Conservation (phyloP, 1,140 invertebrate genomes). For the Drosophila asahinai region DNA sequence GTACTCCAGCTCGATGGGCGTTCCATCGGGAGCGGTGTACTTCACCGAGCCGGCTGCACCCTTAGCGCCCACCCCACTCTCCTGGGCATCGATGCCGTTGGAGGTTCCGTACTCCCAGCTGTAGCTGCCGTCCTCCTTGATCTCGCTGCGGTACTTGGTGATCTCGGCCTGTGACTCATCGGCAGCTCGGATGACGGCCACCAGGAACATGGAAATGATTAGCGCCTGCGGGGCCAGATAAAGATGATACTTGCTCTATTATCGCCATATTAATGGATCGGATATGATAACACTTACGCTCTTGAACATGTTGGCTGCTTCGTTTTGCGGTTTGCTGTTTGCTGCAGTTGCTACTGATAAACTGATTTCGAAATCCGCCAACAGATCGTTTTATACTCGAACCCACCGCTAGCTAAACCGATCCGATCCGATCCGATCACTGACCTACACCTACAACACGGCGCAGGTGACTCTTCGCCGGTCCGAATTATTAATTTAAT, state of each 20-base stretch:
- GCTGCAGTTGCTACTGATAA: slow-evolving; percentile 52
- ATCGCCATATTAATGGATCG: background rate
- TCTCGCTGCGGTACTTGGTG: slow-evolving; percentile 85
- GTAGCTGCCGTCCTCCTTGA: slow-evolving; percentile 87
- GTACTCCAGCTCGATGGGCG: slow-evolving; percentile 87
- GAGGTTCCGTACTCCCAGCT: slow-evolving; percentile 86
- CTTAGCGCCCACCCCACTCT: slow-evolving; percentile 84
- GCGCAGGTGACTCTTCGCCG: slow-evolving; percentile 37
- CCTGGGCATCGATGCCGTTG: slow-evolving; percentile 87
- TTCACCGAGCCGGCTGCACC: slow-evolving; percentile 12
- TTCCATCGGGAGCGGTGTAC: slow-evolving; percentile 85
- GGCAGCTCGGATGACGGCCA: slow-evolving; percentile 43
- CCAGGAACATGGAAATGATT: slow-evolving; percentile 48
- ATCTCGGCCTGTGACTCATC: slow-evolving; percentile 67
- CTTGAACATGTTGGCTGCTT: slow-evolving; percentile 52
- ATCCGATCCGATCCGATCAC: slow-evolving; percentile 26
- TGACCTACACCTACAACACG: slow-evolving; percentile 72
- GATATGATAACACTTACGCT: slow-evolving; percentile 43
- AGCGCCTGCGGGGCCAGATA: slow-evolving; percentile 33
- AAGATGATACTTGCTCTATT: slow-evolving; percentile 3
- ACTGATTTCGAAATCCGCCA: slow-evolving; percentile 54
- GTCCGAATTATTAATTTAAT: slow-evolving; percentile 71
- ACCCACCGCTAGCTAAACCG: background rate
- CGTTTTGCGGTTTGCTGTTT: background rate
- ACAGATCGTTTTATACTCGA: slow-evolving; percentile 58